Conservation (phyloP, 1,140 invertebrate species). For the Camponotus pennsylvanicus region DNA sequence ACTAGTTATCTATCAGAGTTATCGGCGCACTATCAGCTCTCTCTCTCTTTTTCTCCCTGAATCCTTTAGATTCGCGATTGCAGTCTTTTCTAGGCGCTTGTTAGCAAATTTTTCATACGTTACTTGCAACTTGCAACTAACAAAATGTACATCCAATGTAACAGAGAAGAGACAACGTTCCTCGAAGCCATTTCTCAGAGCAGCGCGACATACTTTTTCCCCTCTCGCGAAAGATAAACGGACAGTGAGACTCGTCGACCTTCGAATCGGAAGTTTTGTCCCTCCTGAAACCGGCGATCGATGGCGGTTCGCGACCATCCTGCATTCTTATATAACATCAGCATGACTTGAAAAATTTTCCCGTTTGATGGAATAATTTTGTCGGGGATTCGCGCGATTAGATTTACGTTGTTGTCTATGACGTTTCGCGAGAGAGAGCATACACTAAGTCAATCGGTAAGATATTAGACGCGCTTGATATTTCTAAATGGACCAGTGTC, state of each 20-base stretch:
- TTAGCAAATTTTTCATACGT: conserved; percentile 15
- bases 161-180: conserved; percentile 39
- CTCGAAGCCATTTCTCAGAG: conserved; percentile 46
- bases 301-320: conserved; percentile 36
- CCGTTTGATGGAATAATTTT: conserved; percentile 14
- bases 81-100: conserved; percentile 12
- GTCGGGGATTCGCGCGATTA: neutral
- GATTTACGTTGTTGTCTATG: neutral
- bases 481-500: neutral
- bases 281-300: conserved; percentile 37
- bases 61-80: neutral
- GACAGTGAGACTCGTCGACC: conserved; percentile 16
- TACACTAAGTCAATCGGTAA: neutral
- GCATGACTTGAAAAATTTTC: neutral
- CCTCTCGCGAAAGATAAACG: conserved; percentile 60
- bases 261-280: conserved; percentile 43
- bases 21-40: conserved; percentile 5
- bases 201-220: conserved; percentile 50
- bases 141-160: conserved; percentile 38
- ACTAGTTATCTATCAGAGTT: conserved; percentile 22
- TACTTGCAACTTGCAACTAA: neutral
- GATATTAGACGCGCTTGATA: neutral
- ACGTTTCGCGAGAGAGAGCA: neutral
- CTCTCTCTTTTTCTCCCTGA: neutral
- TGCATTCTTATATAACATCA: conserved; percentile 51